Conservation (phyloP, 2,888 invertebrate species). For the Apotomis betuletana region DNA sequence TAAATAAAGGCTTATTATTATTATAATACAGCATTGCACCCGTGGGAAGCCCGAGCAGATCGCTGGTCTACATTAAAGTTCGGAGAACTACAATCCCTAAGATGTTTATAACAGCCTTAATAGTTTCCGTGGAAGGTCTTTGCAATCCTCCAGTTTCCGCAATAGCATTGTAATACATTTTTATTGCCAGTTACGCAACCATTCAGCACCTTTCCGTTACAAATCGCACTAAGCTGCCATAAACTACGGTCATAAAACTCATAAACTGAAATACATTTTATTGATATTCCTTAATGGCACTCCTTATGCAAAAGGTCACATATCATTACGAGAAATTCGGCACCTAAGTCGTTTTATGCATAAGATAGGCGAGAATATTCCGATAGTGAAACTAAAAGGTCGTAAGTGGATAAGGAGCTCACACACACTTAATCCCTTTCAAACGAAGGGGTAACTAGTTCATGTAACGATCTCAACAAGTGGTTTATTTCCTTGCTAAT, state of each 20-base stretch:
- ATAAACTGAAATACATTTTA: slow-evolving; percentile 23
- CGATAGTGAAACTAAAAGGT: background rate
- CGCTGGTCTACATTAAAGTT: too few species aligned
- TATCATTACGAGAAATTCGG: background rate
- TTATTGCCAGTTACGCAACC: background rate
- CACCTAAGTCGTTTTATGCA: background rate
- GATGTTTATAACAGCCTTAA: too few species aligned
- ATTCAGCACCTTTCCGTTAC: slow-evolving; percentile 4
- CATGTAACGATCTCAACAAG: slow-evolving; percentile 33
- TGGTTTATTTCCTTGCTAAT: slow-evolving; percentile 36
- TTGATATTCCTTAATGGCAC: slow-evolving; percentile 31
- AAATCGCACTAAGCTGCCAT: slow-evolving; percentile 21
- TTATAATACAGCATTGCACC: too few species aligned
- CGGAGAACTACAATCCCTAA: too few species aligned
- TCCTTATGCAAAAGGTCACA: background rate
- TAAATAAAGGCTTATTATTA: too few species aligned
- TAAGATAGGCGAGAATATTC: background rate
- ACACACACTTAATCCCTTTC: background rate
- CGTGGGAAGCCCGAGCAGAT: too few species aligned
- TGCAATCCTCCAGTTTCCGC: background rate
- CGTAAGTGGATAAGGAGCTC: background rate
- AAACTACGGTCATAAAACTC: slow-evolving; percentile 55
- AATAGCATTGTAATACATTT: background rate
- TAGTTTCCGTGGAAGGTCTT: background rate
- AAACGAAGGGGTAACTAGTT: background rate